phyloP scores from a whole-genome alignment of 1,140 invertebrate species.

The Popillia japonica region DNA sequence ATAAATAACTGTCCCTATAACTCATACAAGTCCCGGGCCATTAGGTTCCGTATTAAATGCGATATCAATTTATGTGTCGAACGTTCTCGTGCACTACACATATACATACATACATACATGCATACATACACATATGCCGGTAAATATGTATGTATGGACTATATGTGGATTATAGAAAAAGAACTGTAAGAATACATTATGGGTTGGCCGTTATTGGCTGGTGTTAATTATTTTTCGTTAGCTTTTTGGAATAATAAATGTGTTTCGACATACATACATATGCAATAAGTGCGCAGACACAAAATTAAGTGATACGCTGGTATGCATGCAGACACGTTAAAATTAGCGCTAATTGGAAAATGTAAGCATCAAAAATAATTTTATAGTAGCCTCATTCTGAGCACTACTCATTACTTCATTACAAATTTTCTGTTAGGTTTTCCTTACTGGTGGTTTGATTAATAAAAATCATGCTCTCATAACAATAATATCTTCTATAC shows the following conservation, averaged over 20 bases:
- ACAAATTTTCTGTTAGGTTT: too few relatives aligned
- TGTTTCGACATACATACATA: background rate
- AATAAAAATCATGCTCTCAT: too few relatives aligned
- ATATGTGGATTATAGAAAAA: background rate
- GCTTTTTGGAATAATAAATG: background rate
- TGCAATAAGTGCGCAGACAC: background rate
- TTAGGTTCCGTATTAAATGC: constrained; percentile 29
- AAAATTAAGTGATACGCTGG: too few relatives aligned
- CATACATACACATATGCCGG: background rate
- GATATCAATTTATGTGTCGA: constrained; percentile 29
- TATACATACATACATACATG: background rate
- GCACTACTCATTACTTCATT: too few relatives aligned
- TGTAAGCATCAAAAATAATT: too few relatives aligned
- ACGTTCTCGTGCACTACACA: background rate
- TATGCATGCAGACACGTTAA: too few relatives aligned
- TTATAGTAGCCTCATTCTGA: too few relatives aligned
- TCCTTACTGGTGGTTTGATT: too few relatives aligned
- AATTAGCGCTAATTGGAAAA: too few relatives aligned
- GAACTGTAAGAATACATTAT: background rate
- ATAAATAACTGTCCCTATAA: constrained; percentile 35
- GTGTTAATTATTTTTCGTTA: constrained; percentile 18
- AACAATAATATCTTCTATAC: too few relatives aligned
- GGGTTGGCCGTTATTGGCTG: background rate
- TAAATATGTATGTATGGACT: background rate
- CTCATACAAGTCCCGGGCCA: constrained; percentile 29